Base-by-base conservation (phyloP, 2,888 invertebrate species). In the Phrixothrix hirtus region DNA sequence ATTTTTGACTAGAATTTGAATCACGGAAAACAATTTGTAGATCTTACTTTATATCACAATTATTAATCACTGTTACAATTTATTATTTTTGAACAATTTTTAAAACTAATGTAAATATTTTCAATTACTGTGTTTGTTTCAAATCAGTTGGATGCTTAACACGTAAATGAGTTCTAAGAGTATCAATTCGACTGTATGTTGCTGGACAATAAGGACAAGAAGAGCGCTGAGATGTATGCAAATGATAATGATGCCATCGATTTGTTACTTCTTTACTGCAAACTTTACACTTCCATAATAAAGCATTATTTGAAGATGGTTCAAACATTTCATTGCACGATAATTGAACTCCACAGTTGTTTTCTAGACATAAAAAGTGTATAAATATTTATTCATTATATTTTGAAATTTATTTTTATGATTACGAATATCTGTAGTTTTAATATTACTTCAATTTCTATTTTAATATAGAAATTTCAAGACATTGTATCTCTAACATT, bases 211-310 rank as follows among this genome's bases (percentile, higher is more conserved):
- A 88, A 57, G 89, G 89, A 78, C 92, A 92, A 69, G 84, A 82
- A 63, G 86, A 88, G 67, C 90, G 83, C 77, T 87, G 86, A 61
- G 88, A 84, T 55, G 87, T 88, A 78, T 91, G 90, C 67, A 87
- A 88, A 78, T 90, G 89, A 80, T 84, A 89, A 79, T 91, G 90
- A 77, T 91, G 90, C 90, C 90, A 91, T 77, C 89, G 83, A 79
- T 90, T 91, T 75, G 89, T 88, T 61, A 89, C 89, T 80, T 89
- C 87, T 80, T 90, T 91, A 75, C 88, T 87, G 79, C 90, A 90
- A 26, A 86, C 84, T 73, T 86, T 86, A 78, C 90, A 90, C 72
- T 85, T 85, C 88, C 89, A 90, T 72, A 88, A 81, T 60, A 87
- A 83, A 43, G 87, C 83, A 65, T 85, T 87, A 57, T 84, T 80